phyloP scores from a whole-genome alignment of 2,888 invertebrate genomes.

The Dione juno region DNA sequence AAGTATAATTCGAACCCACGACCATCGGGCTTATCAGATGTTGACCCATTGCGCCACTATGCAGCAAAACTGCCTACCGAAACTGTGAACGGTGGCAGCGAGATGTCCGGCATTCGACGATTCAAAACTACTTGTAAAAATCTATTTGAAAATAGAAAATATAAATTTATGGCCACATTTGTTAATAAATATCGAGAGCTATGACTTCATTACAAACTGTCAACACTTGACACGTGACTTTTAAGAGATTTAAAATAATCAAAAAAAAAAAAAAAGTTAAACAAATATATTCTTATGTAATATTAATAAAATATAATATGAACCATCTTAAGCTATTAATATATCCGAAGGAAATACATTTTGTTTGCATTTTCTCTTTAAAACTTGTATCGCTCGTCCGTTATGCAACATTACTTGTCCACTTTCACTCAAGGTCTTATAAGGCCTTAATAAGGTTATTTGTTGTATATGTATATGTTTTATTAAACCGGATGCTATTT shows the following conservation, averaged over 20 bases:
- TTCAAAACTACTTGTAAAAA: too few relatives aligned
- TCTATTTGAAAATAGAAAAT: too few relatives aligned
- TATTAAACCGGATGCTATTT: neutral
- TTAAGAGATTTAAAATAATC: too few relatives aligned
- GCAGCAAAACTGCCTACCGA: too few relatives aligned
- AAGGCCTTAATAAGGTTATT: slow-evolving; percentile 7
- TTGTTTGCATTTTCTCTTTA: slow-evolving; percentile 19
- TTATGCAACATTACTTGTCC: slow-evolving; percentile 27
- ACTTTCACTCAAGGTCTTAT: slow-evolving; percentile 36
- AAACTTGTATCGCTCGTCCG: neutral
- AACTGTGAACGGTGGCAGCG: too few relatives aligned
- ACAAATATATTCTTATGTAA: neutral
- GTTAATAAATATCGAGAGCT: too few relatives aligned
- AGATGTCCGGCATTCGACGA: too few relatives aligned
- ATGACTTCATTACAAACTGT: too few relatives aligned
- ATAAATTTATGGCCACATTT: too few relatives aligned
- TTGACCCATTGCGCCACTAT: too few relatives aligned
- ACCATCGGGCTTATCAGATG: too few relatives aligned
- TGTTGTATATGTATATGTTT: neutral
- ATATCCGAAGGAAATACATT: neutral
- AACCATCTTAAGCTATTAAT: neutral
- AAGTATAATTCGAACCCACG: too few relatives aligned
- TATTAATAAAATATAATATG: neutral
- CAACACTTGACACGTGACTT: neutral
- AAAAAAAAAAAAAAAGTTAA: neutral